Percentiles rank a stretch among this genome's conserved stretches.
phyloP scores from a whole-genome alignment of 2,888 invertebrate genomes.

The Acanthosepion pharaonis region DNA sequence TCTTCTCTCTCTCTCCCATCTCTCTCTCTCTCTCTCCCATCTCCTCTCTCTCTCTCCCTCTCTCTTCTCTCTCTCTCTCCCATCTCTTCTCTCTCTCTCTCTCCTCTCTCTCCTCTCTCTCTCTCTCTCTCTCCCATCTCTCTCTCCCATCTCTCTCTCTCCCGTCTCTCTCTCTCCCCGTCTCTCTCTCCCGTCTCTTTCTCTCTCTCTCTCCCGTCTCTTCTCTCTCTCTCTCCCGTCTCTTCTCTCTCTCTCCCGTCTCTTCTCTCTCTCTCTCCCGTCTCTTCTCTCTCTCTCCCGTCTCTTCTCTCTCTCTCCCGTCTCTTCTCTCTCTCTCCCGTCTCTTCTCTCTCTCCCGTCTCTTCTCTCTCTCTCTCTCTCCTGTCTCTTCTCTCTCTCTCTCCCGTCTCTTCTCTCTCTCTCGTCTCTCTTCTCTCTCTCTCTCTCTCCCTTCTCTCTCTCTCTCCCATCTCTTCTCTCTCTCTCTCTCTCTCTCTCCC shows the following conservation, averaged over 20 bases:
- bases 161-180: not conserved
- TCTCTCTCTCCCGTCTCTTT: not conserved
- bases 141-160: not conserved
- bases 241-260: not conserved
- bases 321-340: too few relatives aligned
- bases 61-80: not conserved
- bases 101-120: not conserved
- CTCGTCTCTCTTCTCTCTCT: too few relatives aligned
- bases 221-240: not conserved
- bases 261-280: not conserved
- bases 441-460: too few relatives aligned
- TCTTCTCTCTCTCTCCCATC: not conserved
- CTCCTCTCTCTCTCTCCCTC: not conserved
- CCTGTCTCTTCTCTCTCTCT: too few relatives aligned
- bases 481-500: too few relatives aligned
- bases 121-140: not conserved
- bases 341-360: too few relatives aligned
- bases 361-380: too few relatives aligned
- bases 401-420: too few relatives aligned
- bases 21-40: not conserved
- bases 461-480: fast-evolving
- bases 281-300: not conserved
- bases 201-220: not conserved
- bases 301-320: not conserved
- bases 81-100: not conserved